Percentiles rank a stretch among this genome's conserved stretches.
Evolutionary conservation across 2,113 vertebrate species (phyloP).

Genomic region (Cisticola juncidis): DNA sequence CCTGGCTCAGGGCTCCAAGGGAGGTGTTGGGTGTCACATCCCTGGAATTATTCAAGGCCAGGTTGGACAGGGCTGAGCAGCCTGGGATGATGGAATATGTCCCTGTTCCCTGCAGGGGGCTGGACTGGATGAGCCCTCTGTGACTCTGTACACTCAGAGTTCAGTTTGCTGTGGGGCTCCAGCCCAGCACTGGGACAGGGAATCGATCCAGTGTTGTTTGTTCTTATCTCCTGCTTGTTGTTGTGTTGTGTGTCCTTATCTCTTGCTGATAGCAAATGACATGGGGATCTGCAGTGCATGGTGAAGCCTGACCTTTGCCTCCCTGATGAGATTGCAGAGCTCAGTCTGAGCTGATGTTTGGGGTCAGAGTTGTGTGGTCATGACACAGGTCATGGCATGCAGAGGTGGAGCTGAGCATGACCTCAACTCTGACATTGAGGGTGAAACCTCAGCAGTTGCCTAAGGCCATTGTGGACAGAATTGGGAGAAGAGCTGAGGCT

Average conservation of each 20-base stretch:
- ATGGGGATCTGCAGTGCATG: accelerated
- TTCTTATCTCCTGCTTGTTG: neutral
- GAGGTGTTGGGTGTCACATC: neutral
- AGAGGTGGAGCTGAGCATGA: neutral
- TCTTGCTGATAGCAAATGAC: neutral
- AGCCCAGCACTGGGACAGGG: neutral
- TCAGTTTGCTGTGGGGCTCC: neutral
- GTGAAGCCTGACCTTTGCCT: neutral
- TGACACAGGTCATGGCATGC: neutral
- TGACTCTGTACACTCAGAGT: no score
- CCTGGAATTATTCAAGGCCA: neutral
- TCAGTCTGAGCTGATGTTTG: neutral
- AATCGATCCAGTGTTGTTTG: accelerated
- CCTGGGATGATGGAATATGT: neutral
- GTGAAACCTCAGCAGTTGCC: neutral
- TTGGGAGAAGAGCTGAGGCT: neutral
- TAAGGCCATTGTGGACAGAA: neutral
- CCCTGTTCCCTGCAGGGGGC: neutral
- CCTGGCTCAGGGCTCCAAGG: neutral
- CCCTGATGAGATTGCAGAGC: neutral
- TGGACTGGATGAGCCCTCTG: accelerated
- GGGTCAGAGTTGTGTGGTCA: neutral
- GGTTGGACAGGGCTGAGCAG: neutral
- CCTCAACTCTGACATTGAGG: accelerated
- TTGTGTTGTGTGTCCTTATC: neutral